Evolutionary conservation across 2,797 vertebrate genomes (phyloP).

Genomic region (Taenioides sp.): DNA sequence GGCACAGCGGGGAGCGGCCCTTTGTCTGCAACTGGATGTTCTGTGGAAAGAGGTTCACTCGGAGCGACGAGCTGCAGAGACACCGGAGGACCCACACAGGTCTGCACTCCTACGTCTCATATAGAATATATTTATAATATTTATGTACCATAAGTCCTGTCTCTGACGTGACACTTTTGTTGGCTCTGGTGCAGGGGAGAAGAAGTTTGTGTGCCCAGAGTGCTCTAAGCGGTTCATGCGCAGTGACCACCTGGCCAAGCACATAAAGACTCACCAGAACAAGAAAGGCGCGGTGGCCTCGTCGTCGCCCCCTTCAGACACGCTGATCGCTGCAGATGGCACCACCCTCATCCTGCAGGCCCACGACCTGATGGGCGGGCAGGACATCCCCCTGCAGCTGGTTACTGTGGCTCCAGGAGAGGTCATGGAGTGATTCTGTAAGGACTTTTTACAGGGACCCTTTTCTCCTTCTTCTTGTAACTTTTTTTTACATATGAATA

Average conservation of each 20-base stretch:
- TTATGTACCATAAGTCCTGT: no score
- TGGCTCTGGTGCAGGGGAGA: conserved; percentile 84
- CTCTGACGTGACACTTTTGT: not conserved
- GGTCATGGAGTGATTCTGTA: conserved; percentile 84
- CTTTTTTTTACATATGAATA: conserved; percentile 80
- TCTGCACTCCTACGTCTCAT: conserved; percentile 39
- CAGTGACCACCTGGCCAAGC: conserved; percentile 99
- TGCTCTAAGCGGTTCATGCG: conserved; percentile 99
- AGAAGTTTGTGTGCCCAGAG: conserved; percentile 98
- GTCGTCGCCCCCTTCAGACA: conserved; percentile 82
- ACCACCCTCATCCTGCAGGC: conserved; percentile 96
- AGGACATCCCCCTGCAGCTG: conserved; percentile 98
- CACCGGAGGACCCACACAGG: conserved; percentile 98
- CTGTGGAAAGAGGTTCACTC: conserved; percentile 97
- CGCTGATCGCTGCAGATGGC: conserved; percentile 94
- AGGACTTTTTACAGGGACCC: conserved; percentile 74
- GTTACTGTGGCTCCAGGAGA: conserved; percentile 97
- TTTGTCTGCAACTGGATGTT: conserved; percentile 99
- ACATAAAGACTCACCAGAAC: conserved; percentile 99
- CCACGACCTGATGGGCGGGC: conserved; percentile 95
- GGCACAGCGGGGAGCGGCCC: conserved; percentile 98
- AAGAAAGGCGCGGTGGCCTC: conserved; percentile 92
- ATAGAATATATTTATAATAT: not conserved
- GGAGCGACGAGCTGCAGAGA: conserved; percentile 97
- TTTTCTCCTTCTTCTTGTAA: conserved; percentile 77